These are phyloP conservation scores for Heliconius erato DNA, from an alignment of 2,888 invertebrate species.

Conservation along the genomic window DNA sequence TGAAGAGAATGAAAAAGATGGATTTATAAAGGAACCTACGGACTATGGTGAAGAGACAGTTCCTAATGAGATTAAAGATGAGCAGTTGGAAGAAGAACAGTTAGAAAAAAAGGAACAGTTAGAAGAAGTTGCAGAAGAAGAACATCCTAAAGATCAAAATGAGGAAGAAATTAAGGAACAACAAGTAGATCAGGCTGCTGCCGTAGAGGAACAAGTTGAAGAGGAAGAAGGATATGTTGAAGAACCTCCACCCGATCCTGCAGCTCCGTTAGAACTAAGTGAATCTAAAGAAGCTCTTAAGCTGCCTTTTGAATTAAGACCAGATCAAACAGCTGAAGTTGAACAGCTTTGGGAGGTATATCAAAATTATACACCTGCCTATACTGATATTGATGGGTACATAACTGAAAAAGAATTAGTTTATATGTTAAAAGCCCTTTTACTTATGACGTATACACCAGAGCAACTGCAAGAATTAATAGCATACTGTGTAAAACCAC, in stretches of 20 bases:
- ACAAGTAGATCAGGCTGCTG: slow-evolving; percentile 55
- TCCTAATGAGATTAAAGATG: slow-evolving; percentile 50
- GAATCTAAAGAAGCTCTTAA: slow-evolving; percentile 75
- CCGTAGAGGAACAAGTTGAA: slow-evolving; percentile 61
- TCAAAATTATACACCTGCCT: slow-evolving; percentile 78
- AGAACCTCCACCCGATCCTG: slow-evolving; percentile 76
- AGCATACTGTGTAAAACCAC: slow-evolving; percentile 72
- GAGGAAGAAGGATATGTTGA: slow-evolving; percentile 70
- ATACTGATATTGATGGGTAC: slow-evolving; percentile 72
- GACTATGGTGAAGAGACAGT: slow-evolving; percentile 42
- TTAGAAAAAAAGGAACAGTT: slow-evolving; percentile 54
- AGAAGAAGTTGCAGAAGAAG: slow-evolving; percentile 50
- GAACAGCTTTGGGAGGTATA: slow-evolving; percentile 76
- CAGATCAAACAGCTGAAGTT: slow-evolving; percentile 77
- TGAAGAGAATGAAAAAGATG: slow-evolving; percentile 42
- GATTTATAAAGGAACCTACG: slow-evolving; percentile 39
- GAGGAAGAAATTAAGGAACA: slow-evolving; percentile 50
- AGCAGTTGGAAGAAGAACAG: slow-evolving; percentile 52
- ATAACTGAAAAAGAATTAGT: slow-evolving; percentile 76
- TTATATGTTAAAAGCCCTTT: slow-evolving; percentile 75
- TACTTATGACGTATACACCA: slow-evolving; percentile 73
- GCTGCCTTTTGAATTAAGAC: slow-evolving; percentile 70
- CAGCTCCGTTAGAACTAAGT: slow-evolving; percentile 73
- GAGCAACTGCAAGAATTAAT: slow-evolving; percentile 77
- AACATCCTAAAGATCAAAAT: slow-evolving; percentile 51